Conservation (phyloP, 2,888 invertebrate genomes). For the Ommatoiulus sabulosus region DNA sequence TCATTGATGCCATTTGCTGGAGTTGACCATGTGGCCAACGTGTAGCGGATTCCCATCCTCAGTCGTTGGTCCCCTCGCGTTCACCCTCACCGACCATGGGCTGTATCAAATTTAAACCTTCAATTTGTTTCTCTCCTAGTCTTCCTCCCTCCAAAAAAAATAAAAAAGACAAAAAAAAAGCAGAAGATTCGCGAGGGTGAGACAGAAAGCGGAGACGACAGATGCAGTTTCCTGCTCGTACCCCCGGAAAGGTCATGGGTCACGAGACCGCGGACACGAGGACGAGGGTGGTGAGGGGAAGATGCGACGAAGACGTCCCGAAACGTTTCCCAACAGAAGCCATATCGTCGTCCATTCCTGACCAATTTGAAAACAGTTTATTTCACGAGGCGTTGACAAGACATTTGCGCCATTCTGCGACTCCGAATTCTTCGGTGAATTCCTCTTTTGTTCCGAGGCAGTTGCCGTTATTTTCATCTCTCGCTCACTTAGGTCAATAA, state of each 20-base stretch:
- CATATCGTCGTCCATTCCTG: background rate
- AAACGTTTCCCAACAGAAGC: background rate
- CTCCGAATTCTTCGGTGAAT: background rate
- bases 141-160: background rate
- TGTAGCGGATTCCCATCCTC: background rate
- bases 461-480: constrained; percentile 5
- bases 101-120: constrained; percentile 1
- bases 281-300: background rate
- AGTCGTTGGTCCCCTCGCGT: background rate
- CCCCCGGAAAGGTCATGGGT: background rate
- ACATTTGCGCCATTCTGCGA: background rate
- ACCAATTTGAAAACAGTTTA: constrained; percentile 40
- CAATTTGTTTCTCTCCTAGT: constrained; percentile 2
- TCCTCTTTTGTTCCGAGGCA: background rate
- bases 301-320: background rate
- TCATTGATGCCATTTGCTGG: background rate
- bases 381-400: constrained; percentile 24
- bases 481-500: constrained; percentile 30
- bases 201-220: constrained; percentile 30
- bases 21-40: background rate
- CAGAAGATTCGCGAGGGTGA: constrained; percentile 1
- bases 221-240: background rate
- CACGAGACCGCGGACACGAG: background rate
- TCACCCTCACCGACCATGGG: constrained; percentile 17
- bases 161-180: constrained; percentile 3